Percentiles rank a stretch among this genome's conserved stretches.
phyloP scores from a whole-genome alignment of 2,888 invertebrate genomes.

The Saturnia japonica region DNA sequence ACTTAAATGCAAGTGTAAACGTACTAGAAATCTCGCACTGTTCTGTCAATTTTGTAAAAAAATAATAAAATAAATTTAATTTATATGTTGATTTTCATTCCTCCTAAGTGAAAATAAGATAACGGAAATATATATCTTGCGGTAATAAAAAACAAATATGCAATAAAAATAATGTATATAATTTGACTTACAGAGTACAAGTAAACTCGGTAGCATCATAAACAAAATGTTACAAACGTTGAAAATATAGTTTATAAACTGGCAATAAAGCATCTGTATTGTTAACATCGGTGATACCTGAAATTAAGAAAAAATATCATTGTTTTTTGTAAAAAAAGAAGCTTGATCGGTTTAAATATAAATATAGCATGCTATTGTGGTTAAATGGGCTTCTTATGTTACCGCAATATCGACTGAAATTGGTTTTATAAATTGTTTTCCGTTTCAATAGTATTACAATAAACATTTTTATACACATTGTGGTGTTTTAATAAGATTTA shows the following conservation, averaged over 20 bases:
- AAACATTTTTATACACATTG: not conserved
- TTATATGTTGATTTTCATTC: constrained; percentile 65
- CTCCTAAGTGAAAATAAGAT: constrained; percentile 8
- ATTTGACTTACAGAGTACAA: constrained; percentile 73
- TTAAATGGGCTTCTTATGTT: not conserved
- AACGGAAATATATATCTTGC: constrained; percentile 14
- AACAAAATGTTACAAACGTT: constrained; percentile 79
- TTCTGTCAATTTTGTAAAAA: constrained; percentile 82
- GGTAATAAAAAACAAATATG: constrained; percentile 62
- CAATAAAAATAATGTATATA: constrained; percentile 82
- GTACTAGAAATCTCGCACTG: constrained; percentile 83
- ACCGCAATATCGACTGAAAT: constrained; percentile 15
- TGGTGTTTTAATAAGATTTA: constrained; percentile 7
- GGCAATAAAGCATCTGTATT: constrained; percentile 78
- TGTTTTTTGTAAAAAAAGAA: not conserved
- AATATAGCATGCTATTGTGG: not conserved
- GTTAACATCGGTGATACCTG: constrained; percentile 62
- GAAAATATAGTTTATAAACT: constrained; percentile 78
- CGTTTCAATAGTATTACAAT: constrained; percentile 8
- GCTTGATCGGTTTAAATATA: not conserved
- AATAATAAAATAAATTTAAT: constrained; percentile 78
- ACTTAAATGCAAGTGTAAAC: constrained; percentile 82
- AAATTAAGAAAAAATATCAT: constrained; percentile 37
- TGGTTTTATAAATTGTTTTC: constrained; percentile 16
- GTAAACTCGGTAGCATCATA: constrained; percentile 80